Evolutionary conservation across 1,140 invertebrate species (phyloP), one percentile per base, ranked within the genome.

Genomic region (Triops longicaudatus): DNA sequence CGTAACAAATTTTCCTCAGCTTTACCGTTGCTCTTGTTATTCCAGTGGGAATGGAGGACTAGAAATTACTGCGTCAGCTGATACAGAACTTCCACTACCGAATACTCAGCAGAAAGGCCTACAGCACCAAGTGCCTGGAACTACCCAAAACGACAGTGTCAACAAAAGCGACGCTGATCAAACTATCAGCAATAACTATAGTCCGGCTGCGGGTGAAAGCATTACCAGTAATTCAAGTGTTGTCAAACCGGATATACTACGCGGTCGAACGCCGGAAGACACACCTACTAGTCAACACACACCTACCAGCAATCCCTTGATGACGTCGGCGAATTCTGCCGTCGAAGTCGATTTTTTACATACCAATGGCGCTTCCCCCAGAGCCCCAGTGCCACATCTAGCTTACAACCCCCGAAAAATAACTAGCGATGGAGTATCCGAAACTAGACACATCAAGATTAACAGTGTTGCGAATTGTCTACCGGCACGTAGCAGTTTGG

Each of bases 61-160:
- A 22, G 50, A 63, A 22, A 63, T 22, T 22, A 63, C 14, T 63
- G n/a, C 14, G n/a, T 63, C 50, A 22, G 50, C 50, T 6, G 22
- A 63, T 63, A 63, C 50, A 6, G 50, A 63, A 63, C 9, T 44
- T 17, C 43, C n/a, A 9, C 17, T 63, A 63, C 10, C 14, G 17
- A 63, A 63, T 17, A 17, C 50, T 22, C 50, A 63, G 4, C 50
- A 63, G 50, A 63, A 63, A 22, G 50, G 50, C 50, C 50, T 63
- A 63, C 50, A 63, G 50, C 50, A 63, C 17, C 50, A 63, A 63
- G 50, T 63, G 14, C 50, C 50, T 22, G 50, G 50, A 63, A 63
- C 50, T 22, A 22, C 50, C 50, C 50, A 63, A 63, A 22, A 22
- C 14, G 50, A 63, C 50, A 37, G 31, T 37, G 31, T 37, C 31